Evolutionary conservation across 1,140 invertebrate species (phyloP).

Genomic region (Acromyrmex echinatior): DNA sequence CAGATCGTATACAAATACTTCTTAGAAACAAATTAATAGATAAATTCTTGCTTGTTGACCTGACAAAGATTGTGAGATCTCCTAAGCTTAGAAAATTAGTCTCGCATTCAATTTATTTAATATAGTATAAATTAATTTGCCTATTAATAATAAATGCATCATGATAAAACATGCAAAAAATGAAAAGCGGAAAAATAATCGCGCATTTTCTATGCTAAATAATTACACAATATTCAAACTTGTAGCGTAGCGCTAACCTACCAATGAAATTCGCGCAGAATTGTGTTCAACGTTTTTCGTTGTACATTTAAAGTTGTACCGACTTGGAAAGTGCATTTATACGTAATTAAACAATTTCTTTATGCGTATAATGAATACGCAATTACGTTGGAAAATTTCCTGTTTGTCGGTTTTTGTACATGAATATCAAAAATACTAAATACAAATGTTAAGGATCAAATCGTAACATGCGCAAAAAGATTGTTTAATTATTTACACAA

Average conservation of each 20-base stretch:
- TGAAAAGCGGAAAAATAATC: slow-evolving; percentile 18
- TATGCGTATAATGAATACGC: background rate
- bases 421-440: background rate
- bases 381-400: background rate
- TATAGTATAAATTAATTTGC: no score
- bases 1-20: no score
- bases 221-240: slow-evolving; percentile 29
- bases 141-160: no score
- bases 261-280: slow-evolving; percentile 28
- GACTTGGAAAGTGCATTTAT: no score
- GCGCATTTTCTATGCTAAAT: slow-evolving; percentile 29
- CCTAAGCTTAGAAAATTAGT: no score
- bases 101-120: no score
- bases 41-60: no score
- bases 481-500: background rate
- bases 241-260: background rate
- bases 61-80: no score
- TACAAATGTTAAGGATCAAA: background rate
- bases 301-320: no score
- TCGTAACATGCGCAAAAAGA: background rate
- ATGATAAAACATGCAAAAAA: background rate
- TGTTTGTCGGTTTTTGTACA: background rate
- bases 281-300: background rate
- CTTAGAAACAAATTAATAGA: no score
- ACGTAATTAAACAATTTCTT: slow-evolving; percentile 1